Conservation (phyloP, 1,140 invertebrate species). For the Eriosoma lanigerum region DNA sequence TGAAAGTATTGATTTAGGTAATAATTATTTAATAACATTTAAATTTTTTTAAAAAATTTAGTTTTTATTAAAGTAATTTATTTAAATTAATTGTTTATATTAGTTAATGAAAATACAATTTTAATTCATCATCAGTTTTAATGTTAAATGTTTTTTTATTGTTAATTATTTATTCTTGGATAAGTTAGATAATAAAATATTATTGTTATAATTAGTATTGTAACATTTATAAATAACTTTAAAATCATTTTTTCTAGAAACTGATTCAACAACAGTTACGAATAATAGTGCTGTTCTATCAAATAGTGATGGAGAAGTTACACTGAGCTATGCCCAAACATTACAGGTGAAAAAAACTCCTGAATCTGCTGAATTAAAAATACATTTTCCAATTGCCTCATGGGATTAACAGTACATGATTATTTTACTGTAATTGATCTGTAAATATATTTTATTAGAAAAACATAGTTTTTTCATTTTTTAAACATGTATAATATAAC, state of each 20-base stretch:
- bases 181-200: background rate
- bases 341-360: background rate
- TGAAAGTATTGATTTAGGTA: conserved; percentile 36
- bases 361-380: conserved; percentile 18
- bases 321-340: background rate
- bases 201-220: no score
- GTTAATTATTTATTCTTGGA: background rate
- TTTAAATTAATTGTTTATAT: no score
- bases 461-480: no score
- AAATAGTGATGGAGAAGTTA: background rate
- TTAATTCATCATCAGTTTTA: no score
- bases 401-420: conserved; percentile 30
- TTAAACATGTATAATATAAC: no score
- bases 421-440: conserved; percentile 18
- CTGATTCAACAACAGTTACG: background rate
- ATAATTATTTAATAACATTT: no score
- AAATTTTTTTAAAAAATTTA: background rate
- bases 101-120: no score
- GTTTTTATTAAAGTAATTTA: background rate
- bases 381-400: conserved; percentile 36
- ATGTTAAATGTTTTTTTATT: background rate
- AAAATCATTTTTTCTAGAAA: background rate
- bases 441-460: conserved; percentile 2
- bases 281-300: background rate
- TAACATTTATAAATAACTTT: background rate